Base-by-base conservation (phyloP, 2,113 vertebrate genomes). In the Lycaon pictus region DNA sequence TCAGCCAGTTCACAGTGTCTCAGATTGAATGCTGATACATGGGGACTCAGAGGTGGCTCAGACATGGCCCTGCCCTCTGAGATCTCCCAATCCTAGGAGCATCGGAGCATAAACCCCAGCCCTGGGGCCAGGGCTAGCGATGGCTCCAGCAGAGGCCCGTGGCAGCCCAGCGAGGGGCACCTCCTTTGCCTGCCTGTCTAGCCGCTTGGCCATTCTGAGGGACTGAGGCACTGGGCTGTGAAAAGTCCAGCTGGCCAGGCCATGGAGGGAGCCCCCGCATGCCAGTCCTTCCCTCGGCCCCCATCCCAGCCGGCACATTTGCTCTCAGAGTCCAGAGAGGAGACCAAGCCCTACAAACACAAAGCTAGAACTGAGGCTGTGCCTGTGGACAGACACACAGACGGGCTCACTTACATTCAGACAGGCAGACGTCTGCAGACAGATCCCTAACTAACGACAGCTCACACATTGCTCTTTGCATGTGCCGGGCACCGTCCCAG, bases 211-310 rank as follows among this genome's bases (percentile, higher is more conserved):
- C 29, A 0, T 55, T 94, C 69, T 10, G 89, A 93, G 72, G 95
- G 74, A 67, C 93, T 93, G 76, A 96, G 83, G 93, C 92, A 89
- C 56, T 96, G 97, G 87, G 76, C 96, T 96, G 97, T 97, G 84
- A 95, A 95, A 88, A 96, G 96, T 65, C 97, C 96, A 97, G 96
- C 93, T 98, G 97, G 69, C 67, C 88, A 27, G 67, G 60, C 81
- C 8, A 0, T 71, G 79, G 83, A 3, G 12, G 89, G 62, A 94
- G 65, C 81, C 77, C 43, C 43, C 53, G 90, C 67, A 77, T 63
- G 63, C 63, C 29, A 27, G 37, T 48, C 74, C 72, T 76, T 19
- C 11, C 37, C 53, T 56, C 0, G 1, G 23, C 62, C 88, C 63
- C 22, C 17, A 56, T 7, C 15, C 62, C 25, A 32, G 51, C 12